Percentiles rank a stretch among this genome's conserved stretches.
Conservation (phyloP, 2,797 vertebrate genomes). For the Phoxinus dragarum region DNA sequence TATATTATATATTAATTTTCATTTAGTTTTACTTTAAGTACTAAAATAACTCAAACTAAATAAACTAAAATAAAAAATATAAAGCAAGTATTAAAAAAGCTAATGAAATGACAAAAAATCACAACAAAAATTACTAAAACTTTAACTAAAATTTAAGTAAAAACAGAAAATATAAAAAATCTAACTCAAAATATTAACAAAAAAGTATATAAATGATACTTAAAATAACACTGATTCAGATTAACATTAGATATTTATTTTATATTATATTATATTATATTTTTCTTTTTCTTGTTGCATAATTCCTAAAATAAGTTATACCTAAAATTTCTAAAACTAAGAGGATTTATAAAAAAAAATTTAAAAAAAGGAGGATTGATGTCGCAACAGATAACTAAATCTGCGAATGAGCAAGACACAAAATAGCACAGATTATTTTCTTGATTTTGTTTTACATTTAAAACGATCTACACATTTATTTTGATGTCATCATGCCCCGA, state of each 20-base stretch:
- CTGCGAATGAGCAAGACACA: slow-evolving; percentile 36
- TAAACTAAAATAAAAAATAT: neutral
- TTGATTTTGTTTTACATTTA: neutral
- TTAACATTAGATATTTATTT: neutral
- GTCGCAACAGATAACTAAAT: slow-evolving; percentile 53
- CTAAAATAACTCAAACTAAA: neutral
- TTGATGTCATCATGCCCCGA: slow-evolving; percentile 28
- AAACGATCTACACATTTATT: slow-evolving; percentile 10
- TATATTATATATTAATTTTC: too few species aligned
- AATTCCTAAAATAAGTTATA: neutral
- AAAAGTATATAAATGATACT: neutral
- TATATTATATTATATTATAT: neutral
- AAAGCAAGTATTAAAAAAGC: neutral
- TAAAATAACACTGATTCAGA: neutral
- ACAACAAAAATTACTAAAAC: too few species aligned
- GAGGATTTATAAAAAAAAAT: neutral
- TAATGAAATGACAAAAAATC: too few species aligned
- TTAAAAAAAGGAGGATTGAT: slow-evolving; percentile 29
- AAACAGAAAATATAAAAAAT: neutral
- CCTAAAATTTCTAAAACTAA: slow-evolving; percentile 22
- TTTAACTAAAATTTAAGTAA: neutral
- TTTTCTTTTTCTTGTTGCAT: neutral
- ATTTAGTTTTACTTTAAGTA: neutral
- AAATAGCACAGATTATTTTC: slow-evolving; percentile 40
- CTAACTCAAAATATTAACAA: neutral